These are phyloP conservation scores for Stegophylla sp. DNA, from an alignment of 2,888 invertebrate genomes.

Conservation along the genomic window DNA sequence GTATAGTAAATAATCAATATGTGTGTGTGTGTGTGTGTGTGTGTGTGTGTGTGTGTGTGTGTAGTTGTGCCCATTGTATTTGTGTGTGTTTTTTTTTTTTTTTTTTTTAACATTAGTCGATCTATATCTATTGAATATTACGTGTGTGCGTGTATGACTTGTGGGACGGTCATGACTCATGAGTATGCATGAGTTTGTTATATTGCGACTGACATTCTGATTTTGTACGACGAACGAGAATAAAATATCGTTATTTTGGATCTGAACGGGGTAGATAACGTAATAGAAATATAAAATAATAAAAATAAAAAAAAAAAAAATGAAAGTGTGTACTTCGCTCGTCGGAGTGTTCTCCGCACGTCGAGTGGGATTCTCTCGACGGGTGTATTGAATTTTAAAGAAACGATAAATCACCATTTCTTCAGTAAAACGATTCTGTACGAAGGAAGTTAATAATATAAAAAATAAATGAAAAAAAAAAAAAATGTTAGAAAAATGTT, in stretches of 20 bases:
- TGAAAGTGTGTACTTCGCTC: not conserved
- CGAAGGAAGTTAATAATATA: not conserved
- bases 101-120: no score
- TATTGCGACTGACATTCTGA: not conserved
- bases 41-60: not conserved
- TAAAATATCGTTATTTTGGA: conserved; percentile 10
- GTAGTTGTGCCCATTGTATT: no score
- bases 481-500: no score
- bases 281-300: no score
- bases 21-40: not conserved
- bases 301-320: no score
- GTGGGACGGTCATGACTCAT: conserved; percentile 4
- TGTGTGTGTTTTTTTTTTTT: no score
- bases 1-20: not conserved
- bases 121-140: no score
- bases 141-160: not conserved
- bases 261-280: not conserved
- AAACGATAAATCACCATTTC: no score
- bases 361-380: no score
- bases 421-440: not conserved
- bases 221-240: not conserved
- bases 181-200: not conserved
- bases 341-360: not conserved
- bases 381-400: no score
- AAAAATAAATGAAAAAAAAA: no score